Base-by-base conservation (phyloP, 35 echinoderm and acorn worm species). In the Acanthaster planci region DNA sequence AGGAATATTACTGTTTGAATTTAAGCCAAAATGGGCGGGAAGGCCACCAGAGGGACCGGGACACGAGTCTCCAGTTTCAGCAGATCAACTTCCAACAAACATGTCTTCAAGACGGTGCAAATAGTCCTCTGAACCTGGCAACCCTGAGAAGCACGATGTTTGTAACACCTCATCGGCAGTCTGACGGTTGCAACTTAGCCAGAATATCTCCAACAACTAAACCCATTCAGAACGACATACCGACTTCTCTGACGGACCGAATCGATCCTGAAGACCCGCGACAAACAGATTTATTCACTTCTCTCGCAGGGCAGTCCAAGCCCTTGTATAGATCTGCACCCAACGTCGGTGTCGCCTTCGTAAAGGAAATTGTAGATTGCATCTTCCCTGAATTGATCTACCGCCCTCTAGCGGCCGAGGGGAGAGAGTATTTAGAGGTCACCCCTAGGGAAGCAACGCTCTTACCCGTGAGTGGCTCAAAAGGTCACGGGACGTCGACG, bases 341-440 rank as follows among this genome's bases (percentile, higher is more conserved):
- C 39, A 57, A 83, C 38, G 52, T 83, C 36, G 27, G 81, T 38
- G 31, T 83, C n/a, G 56, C 81, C 37, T 40, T 83, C 30, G 81
- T 57, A 21, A 83, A 58, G n/a, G 81, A 83, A 15, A 38, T 83
- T 17, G 54, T 83, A 15, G 81, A 83, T 38, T 83, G 81, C 38
- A 57, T 83, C 27, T 83, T 58, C 54, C 27, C 52, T 23, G 81
- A 83, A 10, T 23, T 83, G 30, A 57, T 53, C 18, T 83, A 83
- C 56, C 81, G 54, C 22, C 56, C 53, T 83, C 81, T 83, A 3
- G 52, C 81, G 14, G 81, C 56, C 35, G 81, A 57, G 26, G 56
- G 56, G 37, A 35, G 56, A 15, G 30, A 58, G 30, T 83, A 58
- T 34, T 53, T 83, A 0, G 81, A 83, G 38, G 56, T 83, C 54